Evolutionary conservation across 2,888 invertebrate genomes (phyloP).

Genomic region (Pollenia angustigena): DNA sequence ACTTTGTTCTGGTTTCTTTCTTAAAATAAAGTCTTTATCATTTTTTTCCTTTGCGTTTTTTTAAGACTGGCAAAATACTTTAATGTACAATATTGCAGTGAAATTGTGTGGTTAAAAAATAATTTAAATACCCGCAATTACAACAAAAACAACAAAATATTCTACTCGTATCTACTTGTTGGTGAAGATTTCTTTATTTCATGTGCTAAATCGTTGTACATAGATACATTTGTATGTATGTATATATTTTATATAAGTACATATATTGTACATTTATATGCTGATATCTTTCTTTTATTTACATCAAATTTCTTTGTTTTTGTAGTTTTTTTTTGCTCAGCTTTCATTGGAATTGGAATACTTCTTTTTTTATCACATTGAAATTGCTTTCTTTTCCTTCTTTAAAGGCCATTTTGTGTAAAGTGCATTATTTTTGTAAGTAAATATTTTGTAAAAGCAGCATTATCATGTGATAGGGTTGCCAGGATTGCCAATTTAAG

Average conservation of each 20-base stretch:
- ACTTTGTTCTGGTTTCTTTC: constrained; percentile 57
- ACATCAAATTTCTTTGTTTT: constrained; percentile 30
- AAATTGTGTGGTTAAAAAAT: constrained; percentile 49
- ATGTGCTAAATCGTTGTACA: constrained; percentile 1
- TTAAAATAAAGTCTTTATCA: constrained; percentile 24
- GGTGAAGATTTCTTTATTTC: constrained; percentile 1
- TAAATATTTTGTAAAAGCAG: neutral
- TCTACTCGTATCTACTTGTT: neutral
- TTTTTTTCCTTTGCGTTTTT: constrained; percentile 20
- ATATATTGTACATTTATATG: too few species aligned
- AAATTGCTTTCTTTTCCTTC: constrained; percentile 47
- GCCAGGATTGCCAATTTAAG: neutral
- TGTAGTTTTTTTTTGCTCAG: constrained; percentile 19
- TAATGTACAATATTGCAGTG: constrained; percentile 20
- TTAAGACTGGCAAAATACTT: constrained; percentile 24
- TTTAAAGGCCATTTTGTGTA: constrained; percentile 40
- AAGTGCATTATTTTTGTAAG: constrained; percentile 25
- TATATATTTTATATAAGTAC: neutral
- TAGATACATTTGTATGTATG: too few species aligned
- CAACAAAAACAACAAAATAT: constrained; percentile 1
- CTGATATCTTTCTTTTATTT: neutral
- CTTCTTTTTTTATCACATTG: constrained; percentile 40
- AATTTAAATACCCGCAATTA: constrained; percentile 52
- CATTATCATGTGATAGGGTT: neutral
- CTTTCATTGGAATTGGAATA: constrained; percentile 45